Conservation (phyloP, 2,888 invertebrate species). For the Alitta virens region DNA sequence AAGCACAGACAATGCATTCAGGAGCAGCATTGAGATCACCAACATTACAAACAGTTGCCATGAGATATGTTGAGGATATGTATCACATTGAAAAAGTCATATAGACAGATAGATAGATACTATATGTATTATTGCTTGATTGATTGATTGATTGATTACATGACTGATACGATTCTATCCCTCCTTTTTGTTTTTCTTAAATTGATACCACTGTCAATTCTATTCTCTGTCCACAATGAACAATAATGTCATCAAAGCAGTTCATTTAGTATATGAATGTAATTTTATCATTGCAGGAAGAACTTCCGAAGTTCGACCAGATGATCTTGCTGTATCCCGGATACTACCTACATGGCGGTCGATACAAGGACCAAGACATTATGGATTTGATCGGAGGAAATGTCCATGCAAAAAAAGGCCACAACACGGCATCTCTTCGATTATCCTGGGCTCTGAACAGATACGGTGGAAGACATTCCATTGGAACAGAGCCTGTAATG, state of each 20-base stretch:
- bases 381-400: conserved; percentile 34
- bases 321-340: conserved; percentile 46
- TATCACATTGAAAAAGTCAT: too few species aligned
- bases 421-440: conserved; percentile 51
- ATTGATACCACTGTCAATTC: too few species aligned
- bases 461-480: conserved; percentile 44
- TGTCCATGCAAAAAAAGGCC: conserved; percentile 21
- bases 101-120: too few species aligned
- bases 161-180: too few species aligned
- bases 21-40: too few species aligned
- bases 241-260: neutral
- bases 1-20: too few species aligned
- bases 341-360: conserved; percentile 45
- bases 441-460: conserved; percentile 47
- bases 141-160: too few species aligned
- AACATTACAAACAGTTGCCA: too few species aligned
- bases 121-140: too few species aligned
- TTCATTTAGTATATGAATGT: conserved; percentile 5
- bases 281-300: conserved; percentile 41
- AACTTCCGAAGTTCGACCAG: conserved; percentile 43
- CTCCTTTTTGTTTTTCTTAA: too few species aligned
- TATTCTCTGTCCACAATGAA: too few species aligned
- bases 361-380: conserved; percentile 40
- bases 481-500: conserved; percentile 41
- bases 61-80: too few species aligned